Base-by-base conservation (phyloP, 2,113 vertebrate species). In the Otus sunia region DNA sequence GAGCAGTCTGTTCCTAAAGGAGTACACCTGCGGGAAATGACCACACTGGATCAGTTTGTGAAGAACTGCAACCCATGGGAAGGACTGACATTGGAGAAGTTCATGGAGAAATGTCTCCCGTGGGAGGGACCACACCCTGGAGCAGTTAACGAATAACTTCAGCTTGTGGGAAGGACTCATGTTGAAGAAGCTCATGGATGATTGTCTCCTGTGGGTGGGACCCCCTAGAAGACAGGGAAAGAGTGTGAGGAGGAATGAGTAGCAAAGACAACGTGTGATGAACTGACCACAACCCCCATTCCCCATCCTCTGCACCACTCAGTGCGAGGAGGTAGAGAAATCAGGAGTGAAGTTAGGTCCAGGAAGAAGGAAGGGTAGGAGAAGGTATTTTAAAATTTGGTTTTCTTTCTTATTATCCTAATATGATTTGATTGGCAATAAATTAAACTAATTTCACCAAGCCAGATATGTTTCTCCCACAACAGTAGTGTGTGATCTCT, bases 231-330 rank as follows among this genome's bases (percentile, higher is more conserved):
- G 29, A 43, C 5, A 60, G 11, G 11, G 26, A 11, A 21, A 58
- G 12, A 68, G 9, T 16, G 6, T 58, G 55, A 68, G 9, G 7
- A 80, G 41, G 16, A 63, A 63, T 11, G 10, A 39, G 16, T 1
- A 0, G 8, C 14, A 56, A 37, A 80, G 12, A n/a, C 5, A 56
- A 23, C 0, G 2, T 50, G 18, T 41, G 19, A 60, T 17, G 23
- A 59, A 34, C 7, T 49, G 43, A 50, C 25, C 8, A 1, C 9
- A 78, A 12, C 1, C 11, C 15, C 5, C 7, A 11, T 16, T 66
- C 10, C 16, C 11, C 1, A 0, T 13, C 3, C 10, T 7, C 5
- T 12, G 12, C 34, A 15, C 2, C 10, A 13, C 34, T 41, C 5
- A 3, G 2, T 23, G 17, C 4, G 18, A 49, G 68, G 15, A 78